phyloP scores from a whole-genome alignment of 2,797 vertebrate genomes.

The Gambelia wislizenii region DNA sequence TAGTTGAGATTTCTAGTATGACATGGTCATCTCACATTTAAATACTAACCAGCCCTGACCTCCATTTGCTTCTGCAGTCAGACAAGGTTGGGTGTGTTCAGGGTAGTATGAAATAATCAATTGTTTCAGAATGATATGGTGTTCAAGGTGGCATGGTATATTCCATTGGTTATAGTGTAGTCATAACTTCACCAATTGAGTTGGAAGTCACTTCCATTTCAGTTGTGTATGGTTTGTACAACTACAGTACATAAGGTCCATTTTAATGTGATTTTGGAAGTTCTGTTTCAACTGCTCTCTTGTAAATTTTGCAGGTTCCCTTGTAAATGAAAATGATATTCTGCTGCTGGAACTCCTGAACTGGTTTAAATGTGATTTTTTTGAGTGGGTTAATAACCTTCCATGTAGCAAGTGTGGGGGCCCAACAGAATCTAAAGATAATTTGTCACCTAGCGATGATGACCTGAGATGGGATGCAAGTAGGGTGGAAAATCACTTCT shows the following conservation, averaged over 20 bases:
- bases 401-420: constrained; percentile 88
- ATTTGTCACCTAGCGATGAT: constrained; percentile 83
- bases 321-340: constrained; percentile 88
- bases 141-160: too few relatives aligned
- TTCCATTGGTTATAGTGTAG: too few relatives aligned
- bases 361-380: constrained; percentile 97
- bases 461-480: constrained; percentile 89
- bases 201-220: neutral
- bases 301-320: constrained; percentile 79
- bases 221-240: neutral
- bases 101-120: too few relatives aligned
- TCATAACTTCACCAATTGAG: too few relatives aligned
- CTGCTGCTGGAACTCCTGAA: constrained; percentile 90
- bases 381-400: constrained; percentile 91
- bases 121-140: too few relatives aligned
- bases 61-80: too few relatives aligned
- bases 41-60: too few relatives aligned
- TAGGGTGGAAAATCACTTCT: constrained; percentile 93
- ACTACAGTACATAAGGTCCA: neutral
- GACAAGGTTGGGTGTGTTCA: too few relatives aligned
- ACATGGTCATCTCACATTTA: too few relatives aligned
- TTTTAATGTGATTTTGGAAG: neutral
- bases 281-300: constrained; percentile 29
- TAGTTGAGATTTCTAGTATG: too few relatives aligned
- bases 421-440: constrained; percentile 77